Base-by-base conservation (phyloP, 2,888 invertebrate genomes). In the Maniola hyperantus region DNA sequence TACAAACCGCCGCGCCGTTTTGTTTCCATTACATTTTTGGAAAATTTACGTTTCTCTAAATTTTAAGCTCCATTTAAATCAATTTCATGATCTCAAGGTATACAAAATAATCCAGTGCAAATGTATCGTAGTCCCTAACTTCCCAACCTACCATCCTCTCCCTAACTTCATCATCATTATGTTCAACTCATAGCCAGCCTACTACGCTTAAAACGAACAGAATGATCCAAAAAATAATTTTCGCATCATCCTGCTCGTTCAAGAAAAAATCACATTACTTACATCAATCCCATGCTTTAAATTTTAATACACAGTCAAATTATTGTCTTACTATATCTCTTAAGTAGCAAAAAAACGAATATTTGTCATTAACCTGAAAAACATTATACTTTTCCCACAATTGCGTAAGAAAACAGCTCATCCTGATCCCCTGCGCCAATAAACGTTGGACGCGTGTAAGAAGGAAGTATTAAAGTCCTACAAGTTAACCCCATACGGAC, bases 381-480 rank as follows among this genome's bases (percentile, higher is more conserved):
- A 36, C 33, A 34, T 33, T 34, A 46, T 13, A 58, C 33, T 59
- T 48, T 59, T 46, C 33, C 44, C 34, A 59, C 33, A 46, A 33
- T 15, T 59, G 59, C 15, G 58, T 20, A 60, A 60, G 50, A 42
- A 61, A 68, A 63, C 59, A 65, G 39, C 57, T 59, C 44, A 65
- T 65, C 44, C 34, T 8, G 33, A 66, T 64, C 64, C 61, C 51
- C 42, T 65, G 65, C 50, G 36, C 20, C 57, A 65, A 69, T 59
- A 63, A 69, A 66, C 66, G 66, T 70, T 65, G 55, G 75, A 80
- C 79, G 83, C 84, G 83, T 84, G 85, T 84, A 81, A 79, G 84
- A 79, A 85, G 89, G 88, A 90, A 89, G 87, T 88, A 89, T 88
- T 90, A 89, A 87, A 89, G 80, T 84, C 87, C 81, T 83, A 85